Base-by-base conservation (phyloP, 2,888 invertebrate genomes). In the Eupelmus urozonus region DNA sequence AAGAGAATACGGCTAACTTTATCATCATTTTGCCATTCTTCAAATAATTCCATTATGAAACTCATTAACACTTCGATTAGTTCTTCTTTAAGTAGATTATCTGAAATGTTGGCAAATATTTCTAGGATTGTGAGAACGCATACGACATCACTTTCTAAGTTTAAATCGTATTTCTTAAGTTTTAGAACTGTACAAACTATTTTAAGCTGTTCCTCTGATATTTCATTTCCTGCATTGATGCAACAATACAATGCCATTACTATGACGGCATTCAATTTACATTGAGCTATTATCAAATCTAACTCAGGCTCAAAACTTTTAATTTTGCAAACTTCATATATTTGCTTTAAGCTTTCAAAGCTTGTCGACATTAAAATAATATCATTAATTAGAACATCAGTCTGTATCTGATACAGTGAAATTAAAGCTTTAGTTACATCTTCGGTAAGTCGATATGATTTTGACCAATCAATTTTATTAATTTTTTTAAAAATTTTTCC, bases 81-180 rank as follows among this genome's bases (percentile, higher is more conserved):
- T 73, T 42, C 83, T 45, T 69, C 76, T 23, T 59, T 29, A 57
- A 65, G 13, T 40, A 70, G 11, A 11, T 20, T n/a, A 60, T 45
- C 51, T 5, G 76, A 42, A 40, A 80, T 85, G 16, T 82, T 81
- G 25, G 79, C 79, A 9, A 90, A 80, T n/a, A 85, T 84, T 66
- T 87, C 82, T 20, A 91, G 78, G 55, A 91, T 85, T 5, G 84
- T 84, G 45, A 90, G 79, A n/a, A 86, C 85, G 84, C 87, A 82
- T 73, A 85, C 84, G 0, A 87, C 82, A 62, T 89, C 85, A 11
- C 80, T 70, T n/a, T 78, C 72, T 2, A 79, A 73, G 0, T 76
- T 80, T 7, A 82, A 75, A 27, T 84, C 82, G 34, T 86, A 84
- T 67, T 85, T 84, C 29, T 86, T 82, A 3, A 83, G 83, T 42